Evolutionary conservation across 2,888 invertebrate genomes (phyloP), one percentile per base, ranked within the genome.

Genomic region (Callyntrura sp.): DNA sequence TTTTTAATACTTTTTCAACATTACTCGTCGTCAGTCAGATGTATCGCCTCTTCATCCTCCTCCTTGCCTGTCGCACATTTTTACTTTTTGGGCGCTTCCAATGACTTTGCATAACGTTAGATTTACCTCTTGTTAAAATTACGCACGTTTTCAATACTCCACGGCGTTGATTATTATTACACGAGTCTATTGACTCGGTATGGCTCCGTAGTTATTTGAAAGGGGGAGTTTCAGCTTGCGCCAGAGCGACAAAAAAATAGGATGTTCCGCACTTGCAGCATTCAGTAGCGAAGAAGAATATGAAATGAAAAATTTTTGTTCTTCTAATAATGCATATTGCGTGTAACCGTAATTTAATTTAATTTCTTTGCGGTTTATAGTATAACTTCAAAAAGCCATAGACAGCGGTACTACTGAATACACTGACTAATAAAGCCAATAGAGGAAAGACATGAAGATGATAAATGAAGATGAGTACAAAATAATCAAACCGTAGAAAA

Each of bases 401-500:
- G 51, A 11, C 12, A 65, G 23, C 8, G 25, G 8, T 28, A 8
- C 65, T 65, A 12, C 4, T 68, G 14, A 14, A 65, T 4, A 14
- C 62, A 62, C 6, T 62, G 62, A 5, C 23, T 25, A 65, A 35
- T 35, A 68, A n/a, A 28, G 35, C 23, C 8, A 17, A 60, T n/a
- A n/a, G n/a, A n/a, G 17, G n/a, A 23, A 25, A 62, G 62, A 62
- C 20, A 62, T 23, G 20, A 62, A 2, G 25, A 25, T 9, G 62
- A 25, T 11, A 23, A 62, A 2, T 23, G n/a, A 62, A 11, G 25
- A 25, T 62, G 25, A 2, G 62, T 11, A 62, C 25, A 62, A 76
- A 76, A 48, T 76, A 51, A 76, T 76, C 48, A 76, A 43, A 70
- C 73, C 11, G 73, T 76, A 76, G 12, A 76, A 8, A 76, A 48